Percentiles rank a stretch among this genome's conserved stretches.
These are phyloP conservation scores for Nothura maculosa DNA, from an alignment of 2,797 vertebrate genomes.

Conservation along the genomic window DNA sequence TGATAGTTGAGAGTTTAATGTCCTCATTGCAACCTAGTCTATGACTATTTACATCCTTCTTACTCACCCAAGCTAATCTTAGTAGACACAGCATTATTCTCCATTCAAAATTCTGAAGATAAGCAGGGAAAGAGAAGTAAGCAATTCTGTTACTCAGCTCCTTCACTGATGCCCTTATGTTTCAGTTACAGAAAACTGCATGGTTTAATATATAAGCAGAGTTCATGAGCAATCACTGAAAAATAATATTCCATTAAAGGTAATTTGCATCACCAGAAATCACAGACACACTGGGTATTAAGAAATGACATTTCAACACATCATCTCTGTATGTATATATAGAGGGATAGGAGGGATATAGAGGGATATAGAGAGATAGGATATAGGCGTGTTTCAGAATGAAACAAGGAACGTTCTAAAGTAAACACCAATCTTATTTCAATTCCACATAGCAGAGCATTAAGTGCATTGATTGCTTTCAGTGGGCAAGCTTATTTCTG, in stretches of 20 bases:
- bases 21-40: not conserved
- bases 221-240: not conserved
- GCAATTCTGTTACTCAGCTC: not conserved
- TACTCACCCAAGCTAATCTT: constrained; percentile 16
- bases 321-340: not conserved
- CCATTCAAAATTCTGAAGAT: not conserved
- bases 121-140: not conserved
- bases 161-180: not conserved
- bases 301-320: not conserved
- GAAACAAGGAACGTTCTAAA: constrained; percentile 20
- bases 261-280: not conserved
- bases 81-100: not conserved
- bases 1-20: constrained; percentile 20
- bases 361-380: not conserved
- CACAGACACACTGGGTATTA: not conserved
- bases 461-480: constrained; percentile 45
- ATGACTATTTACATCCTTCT: constrained; percentile 12
- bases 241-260: not conserved
- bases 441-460: constrained; percentile 48
- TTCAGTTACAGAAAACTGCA: not conserved
- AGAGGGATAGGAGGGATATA: not conserved
- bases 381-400: no score
- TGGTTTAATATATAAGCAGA: not conserved
- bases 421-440: constrained; percentile 47
- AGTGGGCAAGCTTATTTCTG: constrained; percentile 31